Evolutionary conservation across 2,797 vertebrate genomes (phyloP).

Genomic region (Heteromormyrus szaboi): DNA sequence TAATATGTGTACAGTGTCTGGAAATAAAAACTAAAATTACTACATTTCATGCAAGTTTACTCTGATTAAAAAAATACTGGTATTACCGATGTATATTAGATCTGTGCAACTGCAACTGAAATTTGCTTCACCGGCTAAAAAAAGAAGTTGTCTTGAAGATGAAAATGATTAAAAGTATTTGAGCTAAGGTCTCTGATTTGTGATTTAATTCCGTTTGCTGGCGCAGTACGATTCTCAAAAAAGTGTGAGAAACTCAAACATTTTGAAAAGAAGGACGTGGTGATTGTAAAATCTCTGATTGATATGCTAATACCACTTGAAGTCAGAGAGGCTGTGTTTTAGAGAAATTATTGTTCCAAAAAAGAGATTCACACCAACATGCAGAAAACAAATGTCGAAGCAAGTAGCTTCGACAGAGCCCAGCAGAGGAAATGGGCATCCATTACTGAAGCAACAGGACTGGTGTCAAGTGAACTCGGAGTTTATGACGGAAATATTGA

Average conservation of each 20-base stretch:
- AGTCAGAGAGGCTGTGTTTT: not conserved
- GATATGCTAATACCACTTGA: not conserved
- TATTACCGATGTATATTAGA: not conserved
- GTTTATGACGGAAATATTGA: not conserved
- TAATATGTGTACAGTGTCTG: not conserved
- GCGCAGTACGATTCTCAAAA: not conserved
- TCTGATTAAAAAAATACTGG: not conserved
- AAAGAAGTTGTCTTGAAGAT: not conserved
- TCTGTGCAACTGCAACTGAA: not conserved
- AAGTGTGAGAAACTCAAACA: not conserved
- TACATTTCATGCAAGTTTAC: not conserved
- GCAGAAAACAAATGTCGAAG: not conserved
- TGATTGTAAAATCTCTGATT: not conserved
- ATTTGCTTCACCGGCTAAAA: not conserved
- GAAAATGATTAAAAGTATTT: not conserved
- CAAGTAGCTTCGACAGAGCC: not conserved
- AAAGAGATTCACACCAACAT: not conserved
- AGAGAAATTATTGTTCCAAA: not conserved
- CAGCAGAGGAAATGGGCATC: not conserved
- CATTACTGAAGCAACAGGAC: not conserved
- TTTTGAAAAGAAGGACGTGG: not conserved
- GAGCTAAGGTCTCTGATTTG: not conserved
- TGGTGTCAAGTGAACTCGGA: not conserved
- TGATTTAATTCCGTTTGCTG: not conserved
- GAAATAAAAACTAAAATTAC: not conserved